A percentile compares a stretch with the other conserved stretches of the same genome.
These are phyloP conservation scores for Rambutsinella grinnellia DNA, from an alignment of 2,888 invertebrate genomes.

Conservation along the genomic window DNA sequence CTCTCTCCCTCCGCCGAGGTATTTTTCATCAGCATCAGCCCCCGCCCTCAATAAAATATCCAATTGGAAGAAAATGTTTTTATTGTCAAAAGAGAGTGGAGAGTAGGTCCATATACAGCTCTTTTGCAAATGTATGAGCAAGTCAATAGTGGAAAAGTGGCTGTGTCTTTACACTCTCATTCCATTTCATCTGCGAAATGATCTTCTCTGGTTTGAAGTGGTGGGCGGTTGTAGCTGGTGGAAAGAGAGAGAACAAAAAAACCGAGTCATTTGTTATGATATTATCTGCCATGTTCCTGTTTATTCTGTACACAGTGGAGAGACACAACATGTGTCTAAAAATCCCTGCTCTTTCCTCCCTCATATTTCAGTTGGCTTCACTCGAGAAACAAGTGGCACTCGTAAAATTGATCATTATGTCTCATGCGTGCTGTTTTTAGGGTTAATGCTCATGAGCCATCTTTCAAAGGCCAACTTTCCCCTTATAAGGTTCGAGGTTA, in stretches of 20 bases:
- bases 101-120: background rate
- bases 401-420: constrained; percentile 47
- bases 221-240: background rate
- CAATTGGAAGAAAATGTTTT: constrained; percentile 26
- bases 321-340: constrained; percentile 20
- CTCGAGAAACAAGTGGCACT: constrained; percentile 35
- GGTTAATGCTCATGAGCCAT: constrained; percentile 30
- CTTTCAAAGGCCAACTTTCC: too few relatives aligned
- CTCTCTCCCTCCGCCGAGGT: background rate
- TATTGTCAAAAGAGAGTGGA: constrained; percentile 37
- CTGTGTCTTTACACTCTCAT: background rate
- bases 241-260: constrained; percentile 16
- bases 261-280: constrained; percentile 18
- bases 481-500: too few relatives aligned
- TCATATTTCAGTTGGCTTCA: background rate
- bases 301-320: background rate
- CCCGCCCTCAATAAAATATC: background rate
- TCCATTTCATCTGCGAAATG: background rate
- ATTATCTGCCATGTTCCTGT: background rate
- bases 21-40: background rate
- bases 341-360: constrained; percentile 15
- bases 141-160: constrained; percentile 1
- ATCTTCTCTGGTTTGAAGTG: constrained; percentile 12
- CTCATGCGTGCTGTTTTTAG: constrained; percentile 40
- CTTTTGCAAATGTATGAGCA: background rate